phyloP scores from a whole-genome alignment of 2,888 invertebrate genomes.

The Tillus elongatus region DNA sequence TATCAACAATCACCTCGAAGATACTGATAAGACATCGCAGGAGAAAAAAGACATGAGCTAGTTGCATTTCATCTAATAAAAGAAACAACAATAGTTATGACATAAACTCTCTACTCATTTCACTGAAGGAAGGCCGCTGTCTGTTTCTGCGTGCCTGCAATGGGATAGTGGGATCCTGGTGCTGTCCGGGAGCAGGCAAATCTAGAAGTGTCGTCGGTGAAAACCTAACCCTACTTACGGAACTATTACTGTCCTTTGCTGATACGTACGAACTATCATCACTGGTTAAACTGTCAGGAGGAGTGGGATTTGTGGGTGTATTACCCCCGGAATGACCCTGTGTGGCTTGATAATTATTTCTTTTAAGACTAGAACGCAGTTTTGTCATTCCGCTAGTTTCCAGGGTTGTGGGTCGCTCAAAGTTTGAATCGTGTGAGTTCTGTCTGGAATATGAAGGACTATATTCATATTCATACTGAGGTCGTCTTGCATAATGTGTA shows the following conservation, averaged over 20 bases:
- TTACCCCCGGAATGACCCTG: constrained; percentile 51
- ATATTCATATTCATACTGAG: constrained; percentile 36
- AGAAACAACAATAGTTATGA: constrained; percentile 44
- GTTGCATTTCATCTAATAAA: constrained; percentile 6
- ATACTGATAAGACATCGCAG: background rate
- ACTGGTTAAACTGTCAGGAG: constrained; percentile 75
- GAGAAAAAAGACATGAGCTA: background rate
- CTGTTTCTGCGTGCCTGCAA: constrained; percentile 44
- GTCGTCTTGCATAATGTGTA: constrained; percentile 42
- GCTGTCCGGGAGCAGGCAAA: constrained; percentile 47
- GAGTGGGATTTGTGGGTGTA: constrained; percentile 76
- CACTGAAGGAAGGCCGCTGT: constrained; percentile 45
- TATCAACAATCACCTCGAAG: background rate
- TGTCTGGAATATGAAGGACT: constrained; percentile 38
- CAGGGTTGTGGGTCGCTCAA: constrained; percentile 53
- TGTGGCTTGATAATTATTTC: constrained; percentile 49
- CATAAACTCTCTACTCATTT: constrained; percentile 48
- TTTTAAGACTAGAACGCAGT: constrained; percentile 69
- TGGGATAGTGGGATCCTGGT: constrained; percentile 47
- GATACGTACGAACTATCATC: constrained; percentile 86
- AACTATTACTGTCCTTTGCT: constrained; percentile 59
- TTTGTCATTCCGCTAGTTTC: constrained; percentile 58
- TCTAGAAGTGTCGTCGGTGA: constrained; percentile 67
- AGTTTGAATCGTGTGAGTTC: constrained; percentile 44
- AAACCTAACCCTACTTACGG: constrained; percentile 65